Conservation (phyloP, 2,113 vertebrate species). For the Eublepharis macularius region DNA sequence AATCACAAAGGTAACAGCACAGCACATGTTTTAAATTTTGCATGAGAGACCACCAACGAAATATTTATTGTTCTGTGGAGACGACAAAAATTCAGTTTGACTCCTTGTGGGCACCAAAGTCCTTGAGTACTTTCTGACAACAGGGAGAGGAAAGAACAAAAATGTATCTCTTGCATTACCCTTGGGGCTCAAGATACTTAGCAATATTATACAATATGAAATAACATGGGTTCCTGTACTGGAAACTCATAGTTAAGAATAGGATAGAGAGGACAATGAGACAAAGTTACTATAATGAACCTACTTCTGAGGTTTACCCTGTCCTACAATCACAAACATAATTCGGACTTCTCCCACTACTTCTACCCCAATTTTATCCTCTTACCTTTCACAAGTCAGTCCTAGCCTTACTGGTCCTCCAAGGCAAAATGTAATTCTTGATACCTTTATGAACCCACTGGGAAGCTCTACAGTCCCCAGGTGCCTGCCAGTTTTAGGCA, state of each 20-base stretch:
- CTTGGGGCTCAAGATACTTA: neutral
- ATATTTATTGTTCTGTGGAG: slow-evolving; percentile 34
- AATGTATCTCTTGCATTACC: neutral
- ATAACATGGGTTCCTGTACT: neutral
- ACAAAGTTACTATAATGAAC: neutral
- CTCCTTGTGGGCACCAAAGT: slow-evolving; percentile 18
- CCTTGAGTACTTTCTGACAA: slow-evolving; percentile 6
- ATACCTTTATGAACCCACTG: no score
- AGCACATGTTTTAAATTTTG: slow-evolving; percentile 38
- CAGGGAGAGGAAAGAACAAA: neutral
- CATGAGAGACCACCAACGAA: slow-evolving; percentile 33
- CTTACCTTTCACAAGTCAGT: neutral
- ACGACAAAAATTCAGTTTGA: slow-evolving; percentile 33
- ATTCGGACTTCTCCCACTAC: neutral
- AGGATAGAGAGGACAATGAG: neutral
- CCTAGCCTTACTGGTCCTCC: neutral
- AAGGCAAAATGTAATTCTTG: no score
- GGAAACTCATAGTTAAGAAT: neutral
- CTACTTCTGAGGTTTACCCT: neutral
- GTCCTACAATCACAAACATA: neutral
- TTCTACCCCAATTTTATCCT: neutral
- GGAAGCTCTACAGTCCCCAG: no score
- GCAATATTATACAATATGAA: neutral
- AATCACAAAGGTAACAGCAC: slow-evolving; percentile 25
- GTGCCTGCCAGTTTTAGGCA: no score